Conservation (phyloP, 2,113 vertebrate species). For the Platycercus adscitus region DNA sequence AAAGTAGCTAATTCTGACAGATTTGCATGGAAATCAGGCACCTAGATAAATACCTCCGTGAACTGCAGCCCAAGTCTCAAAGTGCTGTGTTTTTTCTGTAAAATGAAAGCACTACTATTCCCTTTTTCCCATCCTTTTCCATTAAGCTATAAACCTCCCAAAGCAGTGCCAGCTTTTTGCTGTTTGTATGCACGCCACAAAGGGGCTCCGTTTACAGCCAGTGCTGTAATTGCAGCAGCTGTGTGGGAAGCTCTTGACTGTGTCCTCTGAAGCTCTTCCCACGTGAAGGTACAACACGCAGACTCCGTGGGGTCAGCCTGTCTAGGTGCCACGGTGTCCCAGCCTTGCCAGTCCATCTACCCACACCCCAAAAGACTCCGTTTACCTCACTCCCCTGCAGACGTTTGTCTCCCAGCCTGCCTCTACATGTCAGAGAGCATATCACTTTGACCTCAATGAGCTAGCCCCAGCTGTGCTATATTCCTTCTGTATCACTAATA, state of each 20-base stretch:
- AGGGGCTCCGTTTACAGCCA: not conserved
- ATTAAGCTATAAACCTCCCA: not conserved
- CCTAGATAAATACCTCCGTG: not conserved
- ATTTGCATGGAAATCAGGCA: not conserved
- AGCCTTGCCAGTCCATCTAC: not conserved
- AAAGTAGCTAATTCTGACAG: not conserved
- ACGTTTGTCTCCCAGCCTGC: not conserved
- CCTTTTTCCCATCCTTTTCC: not conserved
- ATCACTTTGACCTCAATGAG: not conserved
- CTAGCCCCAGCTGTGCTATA: not conserved
- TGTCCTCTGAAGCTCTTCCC: not conserved
- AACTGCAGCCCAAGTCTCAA: not conserved
- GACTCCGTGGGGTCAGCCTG: not conserved
- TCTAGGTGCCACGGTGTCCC: not conserved
- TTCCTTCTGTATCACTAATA: not conserved
- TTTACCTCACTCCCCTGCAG: not conserved
- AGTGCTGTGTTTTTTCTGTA: accelerated
- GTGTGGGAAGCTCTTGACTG: not conserved
- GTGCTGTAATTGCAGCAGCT: not conserved
- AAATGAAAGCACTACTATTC: not conserved
- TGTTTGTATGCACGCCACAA: not conserved
- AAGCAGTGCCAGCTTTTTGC: not conserved
- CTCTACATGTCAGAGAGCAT: not conserved
- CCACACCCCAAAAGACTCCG: not conserved
- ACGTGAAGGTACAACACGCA: not conserved